Percentiles rank a stretch among this genome's conserved stretches.
Evolutionary conservation across 2,888 invertebrate species (phyloP).

Genomic region (Brassicogethes aeneus): DNA sequence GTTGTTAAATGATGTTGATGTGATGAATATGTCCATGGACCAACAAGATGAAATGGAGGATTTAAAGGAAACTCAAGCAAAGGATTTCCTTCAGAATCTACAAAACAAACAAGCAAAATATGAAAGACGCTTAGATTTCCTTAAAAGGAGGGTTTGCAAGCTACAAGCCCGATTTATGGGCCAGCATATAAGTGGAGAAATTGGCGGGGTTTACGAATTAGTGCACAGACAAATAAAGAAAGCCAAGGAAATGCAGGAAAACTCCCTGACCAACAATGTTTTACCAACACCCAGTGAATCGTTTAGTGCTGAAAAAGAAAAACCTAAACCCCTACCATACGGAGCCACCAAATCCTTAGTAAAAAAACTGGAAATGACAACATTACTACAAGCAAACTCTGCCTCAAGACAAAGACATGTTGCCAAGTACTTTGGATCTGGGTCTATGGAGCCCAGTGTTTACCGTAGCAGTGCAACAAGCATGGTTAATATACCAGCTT

Average conservation of each 20-base stretch:
- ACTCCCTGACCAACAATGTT: constrained; percentile 5
- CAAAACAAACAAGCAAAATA: constrained; percentile 50
- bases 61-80: constrained; percentile 38
- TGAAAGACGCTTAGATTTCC: constrained; percentile 61
- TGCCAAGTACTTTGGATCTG: constrained; percentile 47
- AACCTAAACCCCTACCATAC: constrained; percentile 40
- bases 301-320: constrained; percentile 20
- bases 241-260: constrained; percentile 21
- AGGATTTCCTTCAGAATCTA: constrained; percentile 46
- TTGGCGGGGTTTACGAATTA: constrained; percentile 65
- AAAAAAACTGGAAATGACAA: constrained; percentile 45
- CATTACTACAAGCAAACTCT: constrained; percentile 37
- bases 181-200: constrained; percentile 69
- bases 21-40: constrained; percentile 44
- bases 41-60: constrained; percentile 39
- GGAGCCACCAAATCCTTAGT: constrained; percentile 50
- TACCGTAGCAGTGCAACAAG: constrained; percentile 27
- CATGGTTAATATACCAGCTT: constrained; percentile 38
- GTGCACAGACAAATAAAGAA: constrained; percentile 49
- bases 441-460: constrained; percentile 31
- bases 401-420: constrained; percentile 32
- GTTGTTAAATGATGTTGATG: constrained; percentile 44
- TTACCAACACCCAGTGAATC: constrained; percentile 11
- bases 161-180: constrained; percentile 68
- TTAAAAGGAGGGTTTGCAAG: constrained; percentile 65